A percentile compares a stretch with the other conserved stretches of the same genome.
These are phyloP conservation scores for Horisme vitalbata DNA, from an alignment of 2,888 invertebrate species.

Conservation along the genomic window DNA sequence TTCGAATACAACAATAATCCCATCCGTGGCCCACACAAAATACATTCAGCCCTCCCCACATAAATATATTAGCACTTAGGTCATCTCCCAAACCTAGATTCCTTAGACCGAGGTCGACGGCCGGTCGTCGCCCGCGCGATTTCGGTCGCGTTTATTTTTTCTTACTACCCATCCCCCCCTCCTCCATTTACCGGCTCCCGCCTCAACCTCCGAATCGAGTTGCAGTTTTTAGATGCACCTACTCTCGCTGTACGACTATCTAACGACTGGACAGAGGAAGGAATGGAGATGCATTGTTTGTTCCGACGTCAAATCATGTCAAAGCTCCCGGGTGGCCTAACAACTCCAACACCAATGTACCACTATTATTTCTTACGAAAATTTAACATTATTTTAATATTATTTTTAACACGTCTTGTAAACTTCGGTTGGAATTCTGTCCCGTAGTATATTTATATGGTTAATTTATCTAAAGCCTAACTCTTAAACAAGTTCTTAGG, in stretches of 20 bases:
- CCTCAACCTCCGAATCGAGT: slow-evolving; percentile 67
- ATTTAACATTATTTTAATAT: too few species aligned
- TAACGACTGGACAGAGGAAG: slow-evolving; percentile 60
- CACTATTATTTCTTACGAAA: too few species aligned
- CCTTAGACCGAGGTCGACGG: slow-evolving; percentile 58
- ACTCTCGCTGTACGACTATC: slow-evolving; percentile 77
- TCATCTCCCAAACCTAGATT: slow-evolving; percentile 45
- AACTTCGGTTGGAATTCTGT: too few species aligned
- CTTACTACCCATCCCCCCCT: slow-evolving; percentile 39
- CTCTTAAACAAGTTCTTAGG: too few species aligned
- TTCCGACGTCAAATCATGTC: too few species aligned
- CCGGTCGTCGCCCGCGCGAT: slow-evolving; percentile 78
- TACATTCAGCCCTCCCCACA: slow-evolving; percentile 2
- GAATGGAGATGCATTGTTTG: slow-evolving; percentile 40
- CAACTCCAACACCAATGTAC: too few species aligned
- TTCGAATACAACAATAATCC: background rate
- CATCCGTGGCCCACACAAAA: slow-evolving; percentile 13
- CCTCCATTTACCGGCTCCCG: slow-evolving; percentile 35
- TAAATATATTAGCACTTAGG: slow-evolving; percentile 24
- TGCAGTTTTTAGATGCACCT: slow-evolving; percentile 83
- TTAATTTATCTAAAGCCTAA: too few species aligned
- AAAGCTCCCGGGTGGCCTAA: too few species aligned
- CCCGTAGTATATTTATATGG: too few species aligned
- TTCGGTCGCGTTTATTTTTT: slow-evolving; percentile 64
- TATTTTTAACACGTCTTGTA: too few species aligned